phyloP scores from a whole-genome alignment of 2,888 invertebrate species.

The Stenotaenia linearis region DNA sequence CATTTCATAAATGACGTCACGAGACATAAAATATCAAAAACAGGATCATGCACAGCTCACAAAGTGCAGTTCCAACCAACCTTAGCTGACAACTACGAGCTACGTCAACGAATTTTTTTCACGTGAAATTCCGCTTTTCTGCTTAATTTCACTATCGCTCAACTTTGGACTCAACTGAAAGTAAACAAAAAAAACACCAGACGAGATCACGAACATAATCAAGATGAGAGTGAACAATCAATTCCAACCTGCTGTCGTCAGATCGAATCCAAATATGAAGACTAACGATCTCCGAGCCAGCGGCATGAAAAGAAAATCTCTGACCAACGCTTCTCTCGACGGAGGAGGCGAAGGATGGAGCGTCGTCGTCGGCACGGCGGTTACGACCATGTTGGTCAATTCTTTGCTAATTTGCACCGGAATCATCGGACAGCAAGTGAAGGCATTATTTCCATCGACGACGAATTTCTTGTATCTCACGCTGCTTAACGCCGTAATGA shows the following conservation, averaged over 20 bases:
- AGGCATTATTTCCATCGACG: neutral
- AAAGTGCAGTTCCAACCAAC: conserved; percentile 7
- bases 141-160: neutral
- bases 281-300: neutral
- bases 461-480: neutral
- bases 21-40: neutral
- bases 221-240: conserved; percentile 12
- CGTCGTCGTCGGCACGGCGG: conserved; percentile 51
- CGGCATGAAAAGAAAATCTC: neutral
- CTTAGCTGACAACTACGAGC: neutral
- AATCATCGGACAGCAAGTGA: neutral
- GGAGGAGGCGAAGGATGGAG: conserved; percentile 50
- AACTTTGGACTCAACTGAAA: neutral
- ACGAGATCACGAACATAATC: neutral
- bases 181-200: neutral
- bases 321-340: conserved; percentile 34
- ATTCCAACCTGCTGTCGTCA: neutral
- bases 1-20: neutral
- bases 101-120: neutral
- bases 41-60: neutral
- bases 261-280: neutral
- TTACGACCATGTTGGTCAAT: conserved; percentile 38
- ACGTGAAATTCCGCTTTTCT: neutral
- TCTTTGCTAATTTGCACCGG: neutral
- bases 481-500: neutral